phyloP scores from a whole-genome alignment of 2,113 vertebrate species.

The Penelope pileata region DNA sequence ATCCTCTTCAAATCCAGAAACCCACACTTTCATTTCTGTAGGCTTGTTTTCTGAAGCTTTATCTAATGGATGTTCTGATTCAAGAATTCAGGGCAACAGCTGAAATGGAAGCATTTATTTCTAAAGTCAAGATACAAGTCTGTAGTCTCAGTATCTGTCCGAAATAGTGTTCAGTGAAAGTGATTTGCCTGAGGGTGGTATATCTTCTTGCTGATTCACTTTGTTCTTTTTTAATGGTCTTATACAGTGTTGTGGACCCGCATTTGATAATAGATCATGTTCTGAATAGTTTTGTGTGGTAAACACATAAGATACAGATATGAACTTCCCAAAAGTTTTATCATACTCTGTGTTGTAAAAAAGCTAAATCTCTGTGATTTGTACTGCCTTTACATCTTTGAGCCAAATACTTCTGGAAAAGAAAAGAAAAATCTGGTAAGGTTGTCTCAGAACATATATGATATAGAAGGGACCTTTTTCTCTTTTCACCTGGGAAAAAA shows the following conservation, averaged over 20 bases:
- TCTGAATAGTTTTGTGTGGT: neutral
- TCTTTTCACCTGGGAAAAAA: neutral
- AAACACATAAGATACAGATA: neutral
- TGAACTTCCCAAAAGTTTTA: neutral
- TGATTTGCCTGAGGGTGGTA: neutral
- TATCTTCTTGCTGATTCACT: neutral
- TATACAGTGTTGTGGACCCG: neutral
- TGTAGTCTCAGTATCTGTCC: neutral
- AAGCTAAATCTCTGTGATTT: neutral
- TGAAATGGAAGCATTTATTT: neutral
- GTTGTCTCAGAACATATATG: neutral
- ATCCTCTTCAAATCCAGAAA: neutral
- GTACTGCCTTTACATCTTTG: neutral
- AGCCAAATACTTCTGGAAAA: neutral
- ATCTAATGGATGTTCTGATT: neutral
- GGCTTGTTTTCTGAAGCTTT: neutral
- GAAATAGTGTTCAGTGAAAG: neutral
- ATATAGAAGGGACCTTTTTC: neutral
- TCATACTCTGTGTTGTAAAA: neutral
- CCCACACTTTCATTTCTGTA: neutral
- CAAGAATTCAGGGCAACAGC: neutral
- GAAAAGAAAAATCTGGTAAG: neutral
- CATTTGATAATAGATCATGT: neutral
- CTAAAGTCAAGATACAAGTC: neutral
- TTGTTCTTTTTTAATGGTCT: neutral